Conservation (phyloP, 2,888 invertebrate species). For the Dyspetes luteomarginatus region DNA sequence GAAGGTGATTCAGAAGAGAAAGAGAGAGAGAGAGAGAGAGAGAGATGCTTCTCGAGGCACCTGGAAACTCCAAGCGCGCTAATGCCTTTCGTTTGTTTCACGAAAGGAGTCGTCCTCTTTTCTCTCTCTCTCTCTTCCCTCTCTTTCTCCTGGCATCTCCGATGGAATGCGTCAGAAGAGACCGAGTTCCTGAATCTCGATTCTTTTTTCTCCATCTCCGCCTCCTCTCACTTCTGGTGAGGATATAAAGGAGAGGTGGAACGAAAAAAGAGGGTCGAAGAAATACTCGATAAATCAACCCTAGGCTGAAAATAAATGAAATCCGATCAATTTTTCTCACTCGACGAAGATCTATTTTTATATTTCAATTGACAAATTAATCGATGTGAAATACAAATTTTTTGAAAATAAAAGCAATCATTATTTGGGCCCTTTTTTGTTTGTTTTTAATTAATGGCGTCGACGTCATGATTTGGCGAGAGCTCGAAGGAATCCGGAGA, state of each 20-base stretch:
- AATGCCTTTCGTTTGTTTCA: slow-evolving; percentile 71
- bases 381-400: neutral
- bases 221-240: slow-evolving; percentile 4
- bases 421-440: neutral
- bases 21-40: no score
- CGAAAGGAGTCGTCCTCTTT: slow-evolving; percentile 22
- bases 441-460: neutral
- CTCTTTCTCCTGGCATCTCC: slow-evolving; percentile 61
- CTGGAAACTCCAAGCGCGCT: slow-evolving; percentile 57
- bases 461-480: slow-evolving; percentile 41
- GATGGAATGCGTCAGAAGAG: slow-evolving; percentile 65
- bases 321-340: slow-evolving; percentile 1
- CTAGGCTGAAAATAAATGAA: slow-evolving; percentile 25
- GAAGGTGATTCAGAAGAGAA: neutral
- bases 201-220: slow-evolving; percentile 23
- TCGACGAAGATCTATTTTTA: slow-evolving; percentile 13
- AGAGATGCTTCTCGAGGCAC: slow-evolving; percentile 34
- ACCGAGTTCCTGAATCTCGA: slow-evolving; percentile 62
- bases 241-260: neutral
- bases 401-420: neutral
- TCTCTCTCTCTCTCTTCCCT: neutral
- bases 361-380: slow-evolving; percentile 58
- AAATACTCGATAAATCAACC: slow-evolving; percentile 55
- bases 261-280: slow-evolving; percentile 29
- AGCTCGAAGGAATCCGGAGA: slow-evolving; percentile 58